Evolutionary conservation across 1,140 invertebrate genomes (phyloP).

Genomic region (Condylostylus longicornis): DNA sequence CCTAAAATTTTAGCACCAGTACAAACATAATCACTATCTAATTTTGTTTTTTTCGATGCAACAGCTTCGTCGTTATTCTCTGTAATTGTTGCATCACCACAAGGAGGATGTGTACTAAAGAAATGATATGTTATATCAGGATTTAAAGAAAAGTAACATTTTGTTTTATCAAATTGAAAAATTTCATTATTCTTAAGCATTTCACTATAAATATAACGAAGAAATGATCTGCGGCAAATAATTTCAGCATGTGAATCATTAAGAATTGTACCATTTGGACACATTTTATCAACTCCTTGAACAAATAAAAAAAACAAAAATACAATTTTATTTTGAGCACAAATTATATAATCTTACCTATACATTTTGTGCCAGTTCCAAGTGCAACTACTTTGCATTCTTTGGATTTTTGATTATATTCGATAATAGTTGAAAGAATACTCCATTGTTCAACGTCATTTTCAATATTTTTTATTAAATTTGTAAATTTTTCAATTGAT

Average conservation of each 20-base stretch:
- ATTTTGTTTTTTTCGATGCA: conserved; percentile 16
- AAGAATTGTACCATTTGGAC: conserved; percentile 49
- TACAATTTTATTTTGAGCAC: too few species aligned
- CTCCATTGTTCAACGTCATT: too few species aligned
- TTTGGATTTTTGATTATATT: too few species aligned
- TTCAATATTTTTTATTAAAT: too few species aligned
- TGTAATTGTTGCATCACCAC: conserved; percentile 65
- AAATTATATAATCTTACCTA: conserved; percentile 61
- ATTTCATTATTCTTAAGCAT: conserved; percentile 17
- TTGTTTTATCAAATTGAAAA: conserved; percentile 25
- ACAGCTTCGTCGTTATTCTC: conserved; percentile 6
- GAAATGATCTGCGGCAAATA: conserved; percentile 62
- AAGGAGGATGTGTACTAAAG: conserved; percentile 74
- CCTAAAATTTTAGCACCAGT: conserved; percentile 79
- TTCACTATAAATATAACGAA: conserved; percentile 53
- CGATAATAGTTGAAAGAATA: too few species aligned
- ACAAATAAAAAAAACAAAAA: too few species aligned
- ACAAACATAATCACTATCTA: conserved; percentile 25
- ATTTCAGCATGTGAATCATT: conserved; percentile 90
- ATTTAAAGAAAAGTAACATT: conserved; percentile 37
- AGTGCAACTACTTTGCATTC: conserved; percentile 54
- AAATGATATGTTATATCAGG: conserved; percentile 62
- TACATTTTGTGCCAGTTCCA: conserved; percentile 82
- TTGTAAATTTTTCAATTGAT: too few species aligned
- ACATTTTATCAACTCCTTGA: too few species aligned